These are phyloP conservation scores for Tachysurus vachellii DNA, from an alignment of 2,113 vertebrate genomes.

Conservation along the genomic window DNA sequence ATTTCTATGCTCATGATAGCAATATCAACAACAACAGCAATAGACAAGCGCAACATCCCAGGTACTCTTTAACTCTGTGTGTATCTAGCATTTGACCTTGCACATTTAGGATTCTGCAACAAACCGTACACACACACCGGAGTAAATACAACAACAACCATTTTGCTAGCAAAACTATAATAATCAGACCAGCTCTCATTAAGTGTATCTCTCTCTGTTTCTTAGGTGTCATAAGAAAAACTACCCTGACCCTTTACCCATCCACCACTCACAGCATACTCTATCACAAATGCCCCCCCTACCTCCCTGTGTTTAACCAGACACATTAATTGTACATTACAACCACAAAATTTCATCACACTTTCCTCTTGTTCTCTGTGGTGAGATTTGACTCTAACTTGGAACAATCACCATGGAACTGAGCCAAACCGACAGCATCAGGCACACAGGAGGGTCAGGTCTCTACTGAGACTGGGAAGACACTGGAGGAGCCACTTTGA, in stretches of 20 bases:
- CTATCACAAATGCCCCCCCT: not conserved
- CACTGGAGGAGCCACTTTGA: not conserved
- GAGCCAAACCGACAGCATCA: not conserved
- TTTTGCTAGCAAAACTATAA: not conserved
- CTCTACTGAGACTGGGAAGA: not conserved
- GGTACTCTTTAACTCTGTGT: not conserved
- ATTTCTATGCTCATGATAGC: conserved; percentile 74
- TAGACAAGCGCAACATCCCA: conserved; percentile 41
- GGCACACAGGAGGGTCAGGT: not conserved
- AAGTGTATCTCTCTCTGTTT: conserved; percentile 15
- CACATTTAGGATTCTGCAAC: not conserved
- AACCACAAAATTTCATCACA: not conserved
- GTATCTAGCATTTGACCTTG: not conserved
- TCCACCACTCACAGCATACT: not conserved
- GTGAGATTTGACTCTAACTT: conserved; percentile 27
- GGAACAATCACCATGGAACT: not conserved
- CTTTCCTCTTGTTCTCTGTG: conserved; percentile 47
- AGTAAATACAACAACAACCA: too few species aligned
- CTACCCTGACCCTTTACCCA: not conserved
- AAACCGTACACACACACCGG: not conserved
- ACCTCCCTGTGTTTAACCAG: not conserved
- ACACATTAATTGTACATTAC: not conserved
- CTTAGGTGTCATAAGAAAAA: conserved; percentile 13
- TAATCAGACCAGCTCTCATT: not conserved
- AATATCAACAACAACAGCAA: conserved; percentile 74